Base-by-base conservation (phyloP, 64 coral and sea anemone genomes). In the Pachyseris speciosa region DNA sequence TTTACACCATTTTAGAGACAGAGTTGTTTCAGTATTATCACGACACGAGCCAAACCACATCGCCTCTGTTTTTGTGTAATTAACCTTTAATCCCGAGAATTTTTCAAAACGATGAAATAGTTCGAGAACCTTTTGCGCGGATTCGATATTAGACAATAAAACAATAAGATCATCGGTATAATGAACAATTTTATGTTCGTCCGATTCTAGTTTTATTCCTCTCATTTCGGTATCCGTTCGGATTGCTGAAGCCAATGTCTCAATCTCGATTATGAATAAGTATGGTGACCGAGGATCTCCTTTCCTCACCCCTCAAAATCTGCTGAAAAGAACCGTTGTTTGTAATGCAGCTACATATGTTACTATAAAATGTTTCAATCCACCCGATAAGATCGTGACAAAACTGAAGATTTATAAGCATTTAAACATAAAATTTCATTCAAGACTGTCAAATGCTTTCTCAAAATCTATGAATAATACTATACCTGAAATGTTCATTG, bases 61-160 rank as follows among this genome's bases (percentile, higher is more conserved):
- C 51, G 43, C 74, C 37, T 57, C 74, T 20, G 44, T 85, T 69
- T 85, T 86, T 49, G 59, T 69, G n/a, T 67, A 86, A 51, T 29
- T 86, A 2, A 49, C 64, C 36, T 70, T 70, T 45, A 69, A 33
- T 10, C 83, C 83, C 19, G 83, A 86, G 2, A 28, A 34, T 50
- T 30, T 68, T 86, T 70, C 42, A 41, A 86, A 86, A 13, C 26
- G 34, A 85, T 51, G 13, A 52, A 29, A 5, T 24, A 80, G 20
- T 64, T 15, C 33, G 64, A 64, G 64, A 32, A 84, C 5, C 0
- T 47, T 4, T 37, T 64, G 3, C 0, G 53, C 79, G 1, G 79
- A 61, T 64, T 36, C 6, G 15, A 84, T 64, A 38, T 84, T 26
- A 3, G 24, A 55, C 7, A 84, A 37, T 38, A 61, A 55, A 1